Conservation (phyloP, 37 sponge, comb jelly and placozoan genomes). For the Beroe ovata region DNA sequence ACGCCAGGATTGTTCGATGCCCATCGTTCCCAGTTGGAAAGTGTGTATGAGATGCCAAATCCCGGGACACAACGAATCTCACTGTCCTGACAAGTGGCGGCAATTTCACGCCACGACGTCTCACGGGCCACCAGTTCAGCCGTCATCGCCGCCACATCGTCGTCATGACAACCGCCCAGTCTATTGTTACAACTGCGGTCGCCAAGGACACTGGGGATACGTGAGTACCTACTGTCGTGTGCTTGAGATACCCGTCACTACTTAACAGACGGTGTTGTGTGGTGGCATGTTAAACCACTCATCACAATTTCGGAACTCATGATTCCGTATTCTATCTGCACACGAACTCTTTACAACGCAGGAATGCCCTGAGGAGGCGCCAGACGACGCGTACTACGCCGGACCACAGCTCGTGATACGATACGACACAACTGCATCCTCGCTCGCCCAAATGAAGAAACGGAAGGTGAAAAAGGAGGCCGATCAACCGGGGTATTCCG, state of each 20-base stretch:
- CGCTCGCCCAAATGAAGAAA: constrained; percentile 22
- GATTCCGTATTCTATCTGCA: too few relatives aligned
- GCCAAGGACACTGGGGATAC: constrained; percentile 70
- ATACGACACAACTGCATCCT: constrained; percentile 6
- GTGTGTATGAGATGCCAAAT: constrained; percentile 4
- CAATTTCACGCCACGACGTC: constrained; percentile 73
- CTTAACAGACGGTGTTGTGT: too few relatives aligned
- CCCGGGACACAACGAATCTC: constrained; percentile 34
- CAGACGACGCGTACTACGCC: constrained; percentile 29
- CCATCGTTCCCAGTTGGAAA: constrained; percentile 50
- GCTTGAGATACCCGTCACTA: too few relatives aligned
- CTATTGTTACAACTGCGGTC: constrained; percentile 73
- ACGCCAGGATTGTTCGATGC: constrained; percentile 51
- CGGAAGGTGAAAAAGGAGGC: constrained; percentile 21
- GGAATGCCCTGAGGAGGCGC: constrained; percentile 54
- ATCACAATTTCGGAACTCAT: too few relatives aligned
- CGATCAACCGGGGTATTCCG: constrained; percentile 27
- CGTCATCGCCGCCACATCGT: constrained; percentile 45
- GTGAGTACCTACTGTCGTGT: too few relatives aligned
- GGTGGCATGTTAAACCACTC: too few relatives aligned
- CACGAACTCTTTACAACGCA: too few relatives aligned
- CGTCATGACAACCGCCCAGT: constrained; percentile 14
- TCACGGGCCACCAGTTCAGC: constrained; percentile 15
- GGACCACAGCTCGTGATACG: constrained; percentile 41
- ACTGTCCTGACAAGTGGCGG: constrained; percentile 74